Percentiles rank a stretch among this genome's conserved stretches.
phyloP scores from a whole-genome alignment of 2,797 vertebrate genomes.

The Crocodylus rhombifer region DNA sequence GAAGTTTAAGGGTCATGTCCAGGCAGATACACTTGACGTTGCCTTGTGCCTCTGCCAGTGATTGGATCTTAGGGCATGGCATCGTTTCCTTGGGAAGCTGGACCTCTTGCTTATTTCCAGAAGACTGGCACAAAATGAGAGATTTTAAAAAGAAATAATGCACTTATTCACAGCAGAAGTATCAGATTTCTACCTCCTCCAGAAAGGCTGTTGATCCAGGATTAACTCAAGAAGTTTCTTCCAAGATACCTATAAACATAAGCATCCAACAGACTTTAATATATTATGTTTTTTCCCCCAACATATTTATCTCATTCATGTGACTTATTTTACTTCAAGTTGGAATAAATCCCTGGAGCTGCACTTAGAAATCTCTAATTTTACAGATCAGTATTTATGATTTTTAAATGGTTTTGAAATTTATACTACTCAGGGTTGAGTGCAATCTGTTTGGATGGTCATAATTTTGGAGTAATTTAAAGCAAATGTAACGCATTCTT shows the following conservation, averaged over 20 bases:
- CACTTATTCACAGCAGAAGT: neutral
- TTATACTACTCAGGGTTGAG: neutral
- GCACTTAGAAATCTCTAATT: neutral
- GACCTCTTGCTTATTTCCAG: neutral
- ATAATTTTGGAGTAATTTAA: neutral
- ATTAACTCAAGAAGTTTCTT: neutral
- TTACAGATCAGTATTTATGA: neutral
- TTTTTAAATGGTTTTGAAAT: neutral
- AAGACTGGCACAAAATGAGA: neutral
- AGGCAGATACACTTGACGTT: neutral
- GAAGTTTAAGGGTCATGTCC: neutral
- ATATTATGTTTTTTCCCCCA: neutral
- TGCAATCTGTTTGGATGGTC: neutral
- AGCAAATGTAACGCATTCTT: neutral
- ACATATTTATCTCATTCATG: neutral
- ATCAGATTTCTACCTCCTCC: neutral
- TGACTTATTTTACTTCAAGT: neutral
- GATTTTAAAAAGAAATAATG: neutral
- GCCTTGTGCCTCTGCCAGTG: neutral
- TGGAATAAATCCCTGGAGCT: neutral
- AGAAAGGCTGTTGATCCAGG: no score
- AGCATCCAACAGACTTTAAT: neutral
- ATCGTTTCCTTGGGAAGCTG: neutral
- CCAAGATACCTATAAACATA: neutral
- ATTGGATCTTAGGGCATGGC: neutral